Evolutionary conservation across 2,888 invertebrate genomes (phyloP).

Genomic region (Myopa tessellatipennis): DNA sequence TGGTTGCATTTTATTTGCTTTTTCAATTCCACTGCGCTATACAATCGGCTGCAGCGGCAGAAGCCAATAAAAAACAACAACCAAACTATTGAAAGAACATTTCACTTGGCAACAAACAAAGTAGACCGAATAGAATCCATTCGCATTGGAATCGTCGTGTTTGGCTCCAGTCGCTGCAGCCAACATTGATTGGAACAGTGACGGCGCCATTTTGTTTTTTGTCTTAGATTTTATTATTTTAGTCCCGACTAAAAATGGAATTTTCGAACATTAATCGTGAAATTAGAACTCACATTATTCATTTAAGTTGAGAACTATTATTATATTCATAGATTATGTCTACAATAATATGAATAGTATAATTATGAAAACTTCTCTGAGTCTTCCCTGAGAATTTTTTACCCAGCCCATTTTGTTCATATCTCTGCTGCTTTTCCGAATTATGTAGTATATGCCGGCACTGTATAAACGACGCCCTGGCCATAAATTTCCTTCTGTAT

Average conservation of each 20-base stretch:
- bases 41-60: slow-evolving; percentile 10
- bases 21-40: background rate
- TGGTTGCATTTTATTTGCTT: background rate
- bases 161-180: background rate
- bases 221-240: background rate
- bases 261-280: too few relatives aligned
- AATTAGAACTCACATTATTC: too few relatives aligned
- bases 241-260: background rate
- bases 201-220: background rate
- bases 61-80: background rate
- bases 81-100: slow-evolving; percentile 28
- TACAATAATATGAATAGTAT: too few relatives aligned
- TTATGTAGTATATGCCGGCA: background rate
- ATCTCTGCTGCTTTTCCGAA: too few relatives aligned
- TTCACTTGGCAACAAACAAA: slow-evolving; percentile 30
- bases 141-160: background rate
- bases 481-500: slow-evolving; percentile 21
- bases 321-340: too few relatives aligned
- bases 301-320: too few relatives aligned
- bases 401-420: too few relatives aligned
- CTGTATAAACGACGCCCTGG: background rate
- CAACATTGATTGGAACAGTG: slow-evolving; percentile 9
- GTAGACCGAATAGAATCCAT: background rate
- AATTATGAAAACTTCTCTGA: too few relatives aligned
- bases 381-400: too few relatives aligned